Evolutionary conservation across 2,888 invertebrate genomes (phyloP).

Genomic region (Drosophila anomalipes): DNA sequence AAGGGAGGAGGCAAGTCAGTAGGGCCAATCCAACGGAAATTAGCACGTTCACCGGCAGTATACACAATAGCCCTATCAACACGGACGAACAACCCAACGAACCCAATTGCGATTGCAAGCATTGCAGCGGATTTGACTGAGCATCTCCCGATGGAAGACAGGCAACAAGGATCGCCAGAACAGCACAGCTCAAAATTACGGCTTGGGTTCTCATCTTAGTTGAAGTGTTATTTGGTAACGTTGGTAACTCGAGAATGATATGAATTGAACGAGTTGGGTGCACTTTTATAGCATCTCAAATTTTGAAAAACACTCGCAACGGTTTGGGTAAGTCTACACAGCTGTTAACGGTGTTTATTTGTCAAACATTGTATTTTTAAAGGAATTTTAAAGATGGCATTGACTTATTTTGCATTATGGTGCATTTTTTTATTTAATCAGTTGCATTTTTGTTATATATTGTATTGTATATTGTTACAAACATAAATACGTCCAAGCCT

Average conservation of each 20-base stretch:
- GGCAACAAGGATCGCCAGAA: not conserved
- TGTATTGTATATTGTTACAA: not conserved
- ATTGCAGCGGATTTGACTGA: rapidly evolving
- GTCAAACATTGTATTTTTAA: not conserved
- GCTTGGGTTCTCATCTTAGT: not conserved
- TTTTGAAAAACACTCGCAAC: not conserved
- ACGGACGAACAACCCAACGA: rapidly evolving
- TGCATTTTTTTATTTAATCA: not conserved
- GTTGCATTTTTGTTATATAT: not conserved
- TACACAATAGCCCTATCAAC: rapidly evolving
- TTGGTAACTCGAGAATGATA: too few relatives aligned
- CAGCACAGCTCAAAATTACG: not conserved
- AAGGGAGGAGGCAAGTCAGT: rapidly evolving
- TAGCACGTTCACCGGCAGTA: rapidly evolving
- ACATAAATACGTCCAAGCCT: not conserved
- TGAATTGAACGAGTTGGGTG: too few relatives aligned
- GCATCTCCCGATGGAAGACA: not conserved
- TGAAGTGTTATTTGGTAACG: not conserved
- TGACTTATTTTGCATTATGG: not conserved
- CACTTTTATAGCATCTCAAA: too few relatives aligned
- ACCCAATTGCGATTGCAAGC: rapidly evolving
- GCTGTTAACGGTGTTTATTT: not conserved
- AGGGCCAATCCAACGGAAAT: rapidly evolving
- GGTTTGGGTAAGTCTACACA: not conserved
- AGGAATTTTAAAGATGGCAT: not conserved